Base-by-base conservation (phyloP, 2,113 vertebrate species). In the Campylorhamphus procurvoides region DNA sequence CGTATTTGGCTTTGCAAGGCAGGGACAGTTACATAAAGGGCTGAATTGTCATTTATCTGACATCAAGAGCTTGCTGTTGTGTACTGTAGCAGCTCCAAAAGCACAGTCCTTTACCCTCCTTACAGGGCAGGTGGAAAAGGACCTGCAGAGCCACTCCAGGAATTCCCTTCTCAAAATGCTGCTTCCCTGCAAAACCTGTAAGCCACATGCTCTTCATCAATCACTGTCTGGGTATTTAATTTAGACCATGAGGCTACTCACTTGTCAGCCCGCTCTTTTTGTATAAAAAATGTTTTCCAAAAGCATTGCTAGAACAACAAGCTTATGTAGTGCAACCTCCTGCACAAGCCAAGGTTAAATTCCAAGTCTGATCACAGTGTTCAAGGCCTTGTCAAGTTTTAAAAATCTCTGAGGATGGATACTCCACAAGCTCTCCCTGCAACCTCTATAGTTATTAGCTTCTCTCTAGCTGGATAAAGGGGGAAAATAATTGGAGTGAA, bases 11-110 rank as follows among this genome's bases (percentile, higher is more conserved):
- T 81, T 92, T 84, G 59, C 75, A 53, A 74, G 42, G 35, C 72
- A 93, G 47, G 76, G 40, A 42, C 68, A 71, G 87, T 96, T 81
- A 94, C 14, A 58, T 86, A 93, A 96, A 78, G 28, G 81, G 53
- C 40, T 94, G 86, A 96, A 84, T 4, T 87, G 53, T 33, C 31
- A 10, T 78, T 93, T 80, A 80, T 55, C 78, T 74, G 50, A 80
- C 55, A 77, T 39, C 33, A 50, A 63, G 74, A 91, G 33, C 47
- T 83, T 62, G 12, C 63, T 90, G 46, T 2, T 69, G 20, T 31
- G 31, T 35, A 22, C 60, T 58, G 31, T 19, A 60, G 40, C 73
- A 84, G 60, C 67, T 77, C 47, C 44, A 28, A 17, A 83, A 80
- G 33, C 28, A 15, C 40, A 83, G 18, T 10, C 22, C 33, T 79